Evolutionary conservation across 2,888 invertebrate genomes (phyloP), one percentile per base, ranked within the genome.

Genomic region (Ophraella communa): DNA sequence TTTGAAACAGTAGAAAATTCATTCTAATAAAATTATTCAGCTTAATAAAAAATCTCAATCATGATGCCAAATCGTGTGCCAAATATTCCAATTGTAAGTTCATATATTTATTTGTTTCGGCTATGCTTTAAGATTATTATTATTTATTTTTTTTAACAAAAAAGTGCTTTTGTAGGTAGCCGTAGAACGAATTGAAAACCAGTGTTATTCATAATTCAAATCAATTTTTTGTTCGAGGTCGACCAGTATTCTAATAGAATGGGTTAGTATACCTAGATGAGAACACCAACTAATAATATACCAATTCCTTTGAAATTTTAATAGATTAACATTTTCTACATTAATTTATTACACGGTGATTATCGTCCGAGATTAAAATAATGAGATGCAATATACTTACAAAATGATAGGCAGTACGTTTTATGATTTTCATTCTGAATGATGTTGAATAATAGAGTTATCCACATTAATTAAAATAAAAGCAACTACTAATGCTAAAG

Each of bases 211-310:
- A 52, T 44, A 60, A 52, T 60, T 60, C 20, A 60, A 60, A 60
- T 52, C 44, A 52, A 20, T 42, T 27, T 52, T 23, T 30, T 52
- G 39, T 42, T 30, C 59, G 59, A 60, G 59, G 59, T 44, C 59
- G 20, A 52, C 59, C 27, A 52, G 42, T 60, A 52, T 60, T 60
- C 52, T 42, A 60, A 60, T 60, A 60, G 42, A 52, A 60, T 59
- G 30, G 52, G 52, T 35, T 23, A 51, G 14, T 14, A 24, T 27
- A 39, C 14, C 27, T 51, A 27, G 51, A 51, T 51, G 51, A 51
- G 24, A 17, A 27, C 8, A 51, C 51, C n/a, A 27, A 10, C 17
- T 24, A 51, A 27, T 27, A 51, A 51, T 27, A 51, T 11, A 27
- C n/a, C 14, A 11, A 45, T 35, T 35, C 35, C 35, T 39, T 39